Evolutionary conservation across 2,113 vertebrate genomes (phyloP).

Genomic region (Clinocottus analis): DNA sequence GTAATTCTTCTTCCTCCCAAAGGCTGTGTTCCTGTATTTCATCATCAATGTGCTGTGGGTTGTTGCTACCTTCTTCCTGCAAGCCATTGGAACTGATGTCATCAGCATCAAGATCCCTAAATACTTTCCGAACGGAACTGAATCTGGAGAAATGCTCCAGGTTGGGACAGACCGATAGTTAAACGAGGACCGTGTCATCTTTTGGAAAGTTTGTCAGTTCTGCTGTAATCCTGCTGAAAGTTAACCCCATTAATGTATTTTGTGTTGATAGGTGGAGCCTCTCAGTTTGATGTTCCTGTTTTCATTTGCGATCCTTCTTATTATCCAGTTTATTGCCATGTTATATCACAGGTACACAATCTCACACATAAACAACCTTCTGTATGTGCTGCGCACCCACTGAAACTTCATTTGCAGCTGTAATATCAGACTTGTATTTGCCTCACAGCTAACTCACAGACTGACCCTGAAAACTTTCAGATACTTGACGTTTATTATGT

Average conservation of each 20-base stretch:
- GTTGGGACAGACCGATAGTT: conserved; percentile 32
- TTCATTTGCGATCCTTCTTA: conserved; percentile 80
- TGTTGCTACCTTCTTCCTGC: conserved; percentile 87
- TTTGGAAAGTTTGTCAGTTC: neutral
- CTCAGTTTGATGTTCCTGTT: conserved; percentile 86
- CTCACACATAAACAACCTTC: neutral
- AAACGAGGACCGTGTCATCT: neutral
- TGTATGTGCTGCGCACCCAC: neutral
- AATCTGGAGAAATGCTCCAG: conserved; percentile 65
- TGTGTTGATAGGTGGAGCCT: conserved; percentile 79
- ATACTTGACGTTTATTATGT: neutral
- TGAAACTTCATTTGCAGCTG: neutral
- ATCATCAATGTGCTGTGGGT: conserved; percentile 86
- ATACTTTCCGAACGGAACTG: conserved; percentile 58
- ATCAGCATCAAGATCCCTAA: conserved; percentile 85
- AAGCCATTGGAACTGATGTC: conserved; percentile 81
- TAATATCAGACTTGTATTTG: conserved; percentile 6
- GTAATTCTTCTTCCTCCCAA: conserved; percentile 12
- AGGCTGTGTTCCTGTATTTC: conserved; percentile 87
- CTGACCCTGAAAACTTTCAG: conserved; percentile 4
- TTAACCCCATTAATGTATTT: conserved; percentile 3
- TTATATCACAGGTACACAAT: conserved; percentile 84
- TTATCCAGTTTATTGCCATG: conserved; percentile 85
- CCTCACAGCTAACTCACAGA: neutral
- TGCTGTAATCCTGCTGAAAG: neutral